phyloP scores from a whole-genome alignment of 2,113 vertebrate species.

The Drymodes brunneopygia region DNA sequence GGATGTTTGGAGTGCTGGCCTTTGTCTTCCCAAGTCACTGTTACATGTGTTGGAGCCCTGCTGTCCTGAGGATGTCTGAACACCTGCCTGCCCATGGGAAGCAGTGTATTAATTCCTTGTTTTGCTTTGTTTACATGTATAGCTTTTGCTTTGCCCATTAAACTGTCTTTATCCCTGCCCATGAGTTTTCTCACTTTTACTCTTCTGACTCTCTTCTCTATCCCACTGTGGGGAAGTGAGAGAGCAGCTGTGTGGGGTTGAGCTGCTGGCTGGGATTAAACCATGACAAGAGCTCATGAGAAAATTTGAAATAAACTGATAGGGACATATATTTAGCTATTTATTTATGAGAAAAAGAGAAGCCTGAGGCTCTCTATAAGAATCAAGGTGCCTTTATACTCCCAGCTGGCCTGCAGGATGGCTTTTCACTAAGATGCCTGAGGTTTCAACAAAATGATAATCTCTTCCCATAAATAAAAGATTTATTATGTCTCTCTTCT shows the following conservation, averaged over 20 bases:
- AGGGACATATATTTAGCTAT: not conserved
- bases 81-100: not conserved
- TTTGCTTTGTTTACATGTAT: not conserved
- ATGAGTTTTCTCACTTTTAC: not conserved
- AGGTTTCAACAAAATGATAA: not conserved
- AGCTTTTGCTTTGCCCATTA: not conserved
- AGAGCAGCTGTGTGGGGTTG: accelerated
- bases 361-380: not conserved
- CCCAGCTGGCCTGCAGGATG: not conserved
- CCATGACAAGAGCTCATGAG: not conserved
- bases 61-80: not conserved
- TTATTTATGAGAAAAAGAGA: not conserved
- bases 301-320: not conserved
- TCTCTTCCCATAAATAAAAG: not conserved
- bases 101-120: not conserved
- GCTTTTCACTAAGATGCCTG: not conserved
- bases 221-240: not conserved
- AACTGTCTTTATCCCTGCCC: not conserved
- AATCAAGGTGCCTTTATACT: not conserved
- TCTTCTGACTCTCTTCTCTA: not conserved
- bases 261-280: not conserved
- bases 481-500: not conserved
- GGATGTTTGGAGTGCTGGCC: accelerated
- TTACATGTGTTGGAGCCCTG: not conserved
- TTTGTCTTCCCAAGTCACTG: not conserved